Conservation (phyloP, 2,113 vertebrate species). For the Rhegmatorhina hoffmannsi region DNA sequence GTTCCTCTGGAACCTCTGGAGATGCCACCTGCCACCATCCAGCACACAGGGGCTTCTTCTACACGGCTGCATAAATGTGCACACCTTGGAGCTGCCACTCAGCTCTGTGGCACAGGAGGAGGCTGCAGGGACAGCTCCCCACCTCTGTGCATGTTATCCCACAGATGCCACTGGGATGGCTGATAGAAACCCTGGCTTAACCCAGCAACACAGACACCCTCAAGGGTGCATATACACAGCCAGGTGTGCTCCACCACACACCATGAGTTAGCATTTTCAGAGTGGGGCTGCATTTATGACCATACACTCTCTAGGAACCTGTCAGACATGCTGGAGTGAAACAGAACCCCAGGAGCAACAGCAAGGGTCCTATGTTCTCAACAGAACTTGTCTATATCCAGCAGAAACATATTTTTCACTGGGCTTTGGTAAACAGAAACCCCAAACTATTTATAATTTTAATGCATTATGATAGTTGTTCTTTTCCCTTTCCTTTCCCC, state of each 20-base stretch:
- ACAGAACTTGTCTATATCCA: background rate
- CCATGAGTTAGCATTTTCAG: background rate
- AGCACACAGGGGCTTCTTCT: background rate
- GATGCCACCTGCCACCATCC: background rate
- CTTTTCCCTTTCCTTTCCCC: background rate
- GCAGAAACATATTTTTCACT: background rate
- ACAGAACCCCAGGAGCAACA: background rate
- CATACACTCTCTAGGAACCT: background rate
- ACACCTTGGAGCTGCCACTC: accelerated
- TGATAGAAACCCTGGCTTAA: accelerated
- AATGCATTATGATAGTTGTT: background rate
- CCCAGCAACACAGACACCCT: background rate
- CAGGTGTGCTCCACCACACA: background rate
- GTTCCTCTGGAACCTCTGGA: background rate
- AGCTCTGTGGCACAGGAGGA: accelerated
- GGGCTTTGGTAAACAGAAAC: background rate
- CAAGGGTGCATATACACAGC: background rate
- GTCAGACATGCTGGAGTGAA: background rate
- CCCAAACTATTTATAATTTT: background rate
- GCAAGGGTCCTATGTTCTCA: accelerated
- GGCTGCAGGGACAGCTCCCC: background rate
- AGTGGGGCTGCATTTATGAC: background rate
- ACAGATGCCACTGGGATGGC: background rate
- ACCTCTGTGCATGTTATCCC: background rate
- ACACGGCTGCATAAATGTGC: background rate